A percentile compares a stretch with the other conserved stretches of the same genome.
These are phyloP conservation scores for Callitettix versicolor DNA, from an alignment of 1,140 invertebrate species.

Conservation along the genomic window DNA sequence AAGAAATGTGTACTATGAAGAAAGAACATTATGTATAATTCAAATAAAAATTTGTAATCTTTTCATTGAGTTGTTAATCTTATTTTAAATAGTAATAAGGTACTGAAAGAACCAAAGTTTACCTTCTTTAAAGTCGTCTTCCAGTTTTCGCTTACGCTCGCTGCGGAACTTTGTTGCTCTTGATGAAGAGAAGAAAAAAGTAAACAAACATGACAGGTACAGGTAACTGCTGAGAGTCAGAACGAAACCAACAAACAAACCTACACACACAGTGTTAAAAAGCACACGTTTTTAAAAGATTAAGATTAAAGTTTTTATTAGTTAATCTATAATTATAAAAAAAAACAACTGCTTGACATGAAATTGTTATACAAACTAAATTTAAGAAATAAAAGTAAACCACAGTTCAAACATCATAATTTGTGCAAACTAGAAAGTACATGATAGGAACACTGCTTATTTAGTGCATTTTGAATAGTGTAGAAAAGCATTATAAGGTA, in stretches of 20 bases:
- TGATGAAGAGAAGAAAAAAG: constrained; percentile 73
- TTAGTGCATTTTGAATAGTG: no score
- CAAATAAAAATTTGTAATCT: no score
- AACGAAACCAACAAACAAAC: constrained; percentile 63
- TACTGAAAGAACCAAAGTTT: no score
- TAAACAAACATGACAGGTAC: constrained; percentile 59
- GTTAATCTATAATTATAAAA: background rate
- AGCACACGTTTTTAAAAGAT: background rate
- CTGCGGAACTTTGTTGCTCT: constrained; percentile 69
- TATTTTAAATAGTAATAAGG: no score
- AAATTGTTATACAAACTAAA: background rate
- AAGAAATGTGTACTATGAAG: no score
- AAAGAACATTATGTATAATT: no score
- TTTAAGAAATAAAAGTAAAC: background rate
- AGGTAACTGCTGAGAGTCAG: constrained; percentile 68
- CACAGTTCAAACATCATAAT: background rate
- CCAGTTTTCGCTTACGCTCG: constrained; percentile 58
- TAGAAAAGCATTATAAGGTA: no score
- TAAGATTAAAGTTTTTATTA: background rate
- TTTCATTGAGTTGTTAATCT: no score
- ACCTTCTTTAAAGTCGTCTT: constrained; percentile 75
- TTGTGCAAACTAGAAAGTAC: background rate
- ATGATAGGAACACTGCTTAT: background rate
- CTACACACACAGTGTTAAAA: constrained; percentile 30
- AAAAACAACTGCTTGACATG: background rate